Conservation (phyloP, 2,888 invertebrate genomes). For the Spicauda simplicius region DNA sequence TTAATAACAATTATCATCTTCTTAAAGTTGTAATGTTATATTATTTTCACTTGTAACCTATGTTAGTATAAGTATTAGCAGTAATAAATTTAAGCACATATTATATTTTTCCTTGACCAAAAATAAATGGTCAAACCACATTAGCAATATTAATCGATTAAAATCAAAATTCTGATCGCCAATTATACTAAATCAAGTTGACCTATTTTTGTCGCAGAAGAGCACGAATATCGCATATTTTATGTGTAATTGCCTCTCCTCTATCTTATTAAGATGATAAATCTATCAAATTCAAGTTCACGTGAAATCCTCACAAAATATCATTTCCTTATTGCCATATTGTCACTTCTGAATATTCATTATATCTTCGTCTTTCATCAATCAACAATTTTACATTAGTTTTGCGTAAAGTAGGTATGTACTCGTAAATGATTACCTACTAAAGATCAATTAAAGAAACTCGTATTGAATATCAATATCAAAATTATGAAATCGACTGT, state of each 20-base stretch:
- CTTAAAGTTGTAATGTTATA: too few species aligned
- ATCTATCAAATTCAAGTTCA: background rate
- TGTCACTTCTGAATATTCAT: background rate
- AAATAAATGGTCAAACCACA: too few species aligned
- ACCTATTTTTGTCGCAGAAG: conserved; percentile 4
- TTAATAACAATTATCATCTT: too few species aligned
- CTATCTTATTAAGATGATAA: background rate
- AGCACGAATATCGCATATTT: conserved; percentile 15
- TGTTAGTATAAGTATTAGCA: too few species aligned
- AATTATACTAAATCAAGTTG: conserved; percentile 5
- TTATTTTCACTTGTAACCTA: too few species aligned
- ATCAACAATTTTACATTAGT: background rate
- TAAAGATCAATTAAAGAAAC: too few species aligned
- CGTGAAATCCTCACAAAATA: background rate
- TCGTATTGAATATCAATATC: too few species aligned
- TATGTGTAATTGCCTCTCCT: conserved; percentile 7
- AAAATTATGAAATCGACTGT: too few species aligned
- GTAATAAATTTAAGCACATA: background rate
- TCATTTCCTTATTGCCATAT: conserved; percentile 22
- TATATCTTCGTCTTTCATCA: too few species aligned
- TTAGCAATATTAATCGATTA: background rate
- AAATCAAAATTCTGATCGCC: background rate
- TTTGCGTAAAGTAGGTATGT: background rate
- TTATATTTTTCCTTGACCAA: too few species aligned
- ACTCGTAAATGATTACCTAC: too few species aligned